Percentiles rank a stretch among this genome's conserved stretches.
Conservation (phyloP, 2,888 invertebrate genomes). For the Drosophila cognata region DNA sequence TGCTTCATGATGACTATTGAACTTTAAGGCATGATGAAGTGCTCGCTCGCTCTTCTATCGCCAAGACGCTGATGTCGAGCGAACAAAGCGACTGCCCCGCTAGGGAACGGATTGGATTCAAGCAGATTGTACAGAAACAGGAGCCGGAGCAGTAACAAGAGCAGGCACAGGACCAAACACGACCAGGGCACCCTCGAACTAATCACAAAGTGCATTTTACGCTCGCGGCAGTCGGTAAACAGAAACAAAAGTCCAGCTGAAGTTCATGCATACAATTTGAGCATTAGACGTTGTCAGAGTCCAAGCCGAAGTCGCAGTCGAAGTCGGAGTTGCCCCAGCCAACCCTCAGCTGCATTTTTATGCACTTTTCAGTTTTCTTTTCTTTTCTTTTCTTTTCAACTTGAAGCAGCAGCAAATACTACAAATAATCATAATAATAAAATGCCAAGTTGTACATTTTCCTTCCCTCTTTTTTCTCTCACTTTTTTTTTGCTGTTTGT, state of each 20-base stretch:
- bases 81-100: constrained; percentile 28
- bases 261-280: constrained; percentile 74
- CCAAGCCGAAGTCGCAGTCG: constrained; percentile 23
- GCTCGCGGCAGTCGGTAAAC: constrained; percentile 79
- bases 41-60: constrained; percentile 37
- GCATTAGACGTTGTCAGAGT: constrained; percentile 56
- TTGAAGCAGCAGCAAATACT: constrained; percentile 77
- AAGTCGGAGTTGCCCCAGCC: constrained; percentile 22
- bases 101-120: constrained; percentile 22
- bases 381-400: constrained; percentile 63
- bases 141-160: neutral
- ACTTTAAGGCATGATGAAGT: constrained; percentile 77
- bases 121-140: constrained; percentile 6
- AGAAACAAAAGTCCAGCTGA: constrained; percentile 76
- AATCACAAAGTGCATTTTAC: constrained; percentile 80
- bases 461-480: constrained; percentile 43
- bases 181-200: constrained; percentile 71
- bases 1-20: constrained; percentile 78
- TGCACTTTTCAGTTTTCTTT: constrained; percentile 74
- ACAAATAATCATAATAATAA: constrained; percentile 81
- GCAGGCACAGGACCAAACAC: constrained; percentile 24
- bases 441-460: constrained; percentile 79
- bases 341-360: constrained; percentile 70
- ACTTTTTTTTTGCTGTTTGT: neutral
- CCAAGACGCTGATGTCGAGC: constrained; percentile 55